phyloP scores from a whole-genome alignment of 2,888 invertebrate species.

The Coecobrya sp. region DNA sequence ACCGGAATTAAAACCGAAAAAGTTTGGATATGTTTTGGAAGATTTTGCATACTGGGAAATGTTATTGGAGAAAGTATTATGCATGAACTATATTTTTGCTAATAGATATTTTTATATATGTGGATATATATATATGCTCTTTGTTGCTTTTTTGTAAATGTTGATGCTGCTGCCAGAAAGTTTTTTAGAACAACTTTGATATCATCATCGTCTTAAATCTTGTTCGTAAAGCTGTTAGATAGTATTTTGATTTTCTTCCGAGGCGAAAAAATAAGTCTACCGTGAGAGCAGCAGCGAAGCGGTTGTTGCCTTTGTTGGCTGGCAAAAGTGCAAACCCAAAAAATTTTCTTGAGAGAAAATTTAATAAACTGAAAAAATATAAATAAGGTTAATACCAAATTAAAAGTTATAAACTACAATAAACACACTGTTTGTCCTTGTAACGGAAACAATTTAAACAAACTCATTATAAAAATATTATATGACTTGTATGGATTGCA shows the following conservation, averaged over 20 bases:
- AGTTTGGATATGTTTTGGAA: no score
- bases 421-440: no score
- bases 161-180: background rate
- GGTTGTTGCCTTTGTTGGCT: background rate
- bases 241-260: background rate
- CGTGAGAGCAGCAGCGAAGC: background rate
- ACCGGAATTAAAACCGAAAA: no score
- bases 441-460: no score
- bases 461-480: no score
- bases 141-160: background rate
- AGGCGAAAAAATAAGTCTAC: background rate
- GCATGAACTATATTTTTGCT: background rate
- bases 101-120: no score
- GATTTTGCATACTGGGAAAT: background rate
- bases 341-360: no score
- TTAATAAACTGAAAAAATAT: no score
- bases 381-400: no score
- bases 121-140: background rate
- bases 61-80: background rate
- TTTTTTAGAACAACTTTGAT: conserved; percentile 36
- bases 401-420: no score
- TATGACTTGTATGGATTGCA: no score
- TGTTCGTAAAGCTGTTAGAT: background rate
- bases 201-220: background rate
- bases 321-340: no score